Evolutionary conservation across 2,888 invertebrate genomes (phyloP), one percentile per base, ranked within the genome.

Genomic region (Lysandra bellargus): DNA sequence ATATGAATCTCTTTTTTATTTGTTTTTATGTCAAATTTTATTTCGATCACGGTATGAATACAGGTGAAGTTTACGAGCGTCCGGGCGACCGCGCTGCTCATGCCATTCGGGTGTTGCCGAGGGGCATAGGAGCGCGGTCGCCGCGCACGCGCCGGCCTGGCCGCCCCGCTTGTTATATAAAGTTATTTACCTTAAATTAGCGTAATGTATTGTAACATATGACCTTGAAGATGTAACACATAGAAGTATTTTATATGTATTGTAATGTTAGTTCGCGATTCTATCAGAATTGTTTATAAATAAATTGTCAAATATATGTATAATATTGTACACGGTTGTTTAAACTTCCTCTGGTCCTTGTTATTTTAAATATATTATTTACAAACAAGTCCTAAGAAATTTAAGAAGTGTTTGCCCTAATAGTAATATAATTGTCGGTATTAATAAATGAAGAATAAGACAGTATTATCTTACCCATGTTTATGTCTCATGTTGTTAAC

Each of bases 261-360:
- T 74, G 74, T 75, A 74, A 60, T 75, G 60, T 44, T 79, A 79
- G 73, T 60, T 79, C 79, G 61, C 79, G 61, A 79, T 79, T 79
- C 79, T 60, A 79, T 77, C 81, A 81, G 80, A 80, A 80, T 80
- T 82, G 83, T 80, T 82, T 80, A 82, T 84, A 82, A 81, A 83
- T 81, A 80, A 82, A 82, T 82, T 83, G 78, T 78, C 80, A 80
- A 84, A 84, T 84, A 84, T 82, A 84, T 84, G 82, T 84, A 84
- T 81, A 84, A 83, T 83, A 84, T 82, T 82, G 80, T 81, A 80
- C 23, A 6, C 49, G 49, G 33, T 78, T 79, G 79, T 81, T 80
- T 74, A 17, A 57, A 53, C 7, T n/a, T n/a, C n/a, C 69, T 4
- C 14, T 6, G 12, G 69, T 5, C 33, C 33, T 33, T 3, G 14